Percentiles rank a stretch among this genome's conserved stretches.
Evolutionary conservation across 2,797 vertebrate genomes (phyloP).

Genomic region (Discoglossus pictus): DNA sequence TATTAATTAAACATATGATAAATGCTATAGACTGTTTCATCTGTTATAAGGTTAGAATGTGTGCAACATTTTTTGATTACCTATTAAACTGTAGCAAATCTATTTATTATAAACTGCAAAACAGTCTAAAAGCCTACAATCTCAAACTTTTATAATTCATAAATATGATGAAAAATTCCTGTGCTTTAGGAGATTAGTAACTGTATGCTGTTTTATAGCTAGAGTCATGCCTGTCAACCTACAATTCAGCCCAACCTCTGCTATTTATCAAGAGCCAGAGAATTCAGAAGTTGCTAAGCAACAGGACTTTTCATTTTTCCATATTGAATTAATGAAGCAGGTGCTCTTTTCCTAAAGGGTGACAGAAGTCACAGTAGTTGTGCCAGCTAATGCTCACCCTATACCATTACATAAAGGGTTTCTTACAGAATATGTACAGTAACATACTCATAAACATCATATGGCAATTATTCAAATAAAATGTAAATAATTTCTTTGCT

Average conservation of each 20-base stretch:
- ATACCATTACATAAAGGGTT: not conserved
- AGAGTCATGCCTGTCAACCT: slow-evolving; percentile 2
- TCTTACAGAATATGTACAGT: too few species aligned
- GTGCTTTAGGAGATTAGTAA: not conserved
- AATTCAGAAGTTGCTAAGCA: slow-evolving; percentile 30
- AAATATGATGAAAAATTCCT: not conserved
- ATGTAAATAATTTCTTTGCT: too few species aligned
- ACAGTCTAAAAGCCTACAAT: too few species aligned
- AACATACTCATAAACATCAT: too few species aligned
- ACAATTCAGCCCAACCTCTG: slow-evolving; percentile 3
- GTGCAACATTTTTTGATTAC: too few species aligned
- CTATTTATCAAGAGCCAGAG: slow-evolving; percentile 14
- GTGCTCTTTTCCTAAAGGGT: slow-evolving; percentile 15
- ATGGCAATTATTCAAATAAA: too few species aligned
- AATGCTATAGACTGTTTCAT: too few species aligned
- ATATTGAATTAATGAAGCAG: slow-evolving; percentile 40
- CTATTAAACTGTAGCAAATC: too few species aligned
- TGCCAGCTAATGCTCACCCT: slow-evolving; percentile 5
- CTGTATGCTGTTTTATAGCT: slow-evolving; percentile 2
- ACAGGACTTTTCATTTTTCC: slow-evolving; percentile 24
- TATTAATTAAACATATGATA: too few species aligned
- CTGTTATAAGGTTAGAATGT: too few species aligned
- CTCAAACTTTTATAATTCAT: not conserved
- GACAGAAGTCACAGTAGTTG: slow-evolving; percentile 1
- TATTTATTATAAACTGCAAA: too few species aligned